Base-by-base conservation (phyloP, 1,140 invertebrate genomes). In the Teleogryllus occipitalis region DNA sequence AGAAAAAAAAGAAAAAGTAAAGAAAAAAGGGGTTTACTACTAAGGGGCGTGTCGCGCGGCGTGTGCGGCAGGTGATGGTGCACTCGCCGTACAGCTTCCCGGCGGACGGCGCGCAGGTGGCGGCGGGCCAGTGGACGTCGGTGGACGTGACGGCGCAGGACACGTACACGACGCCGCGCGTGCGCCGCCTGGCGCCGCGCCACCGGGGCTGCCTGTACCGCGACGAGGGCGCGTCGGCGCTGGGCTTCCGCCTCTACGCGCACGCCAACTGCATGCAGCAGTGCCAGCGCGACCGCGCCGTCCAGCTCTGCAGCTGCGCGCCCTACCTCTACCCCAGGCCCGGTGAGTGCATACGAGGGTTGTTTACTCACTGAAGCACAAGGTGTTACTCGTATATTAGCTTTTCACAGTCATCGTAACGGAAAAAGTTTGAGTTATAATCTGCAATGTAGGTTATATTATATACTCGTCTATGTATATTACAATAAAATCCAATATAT, bases 291-390 rank as follows among this genome's bases (percentile, higher is more conserved):
- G 74, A 82, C 48, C 81, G 82, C 47, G 75, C 80, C 12, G 39
- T 80, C 0, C 73, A 81, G 22, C 80, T 82, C 27, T 85, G 84
- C 80, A 82, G 82, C 47, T 85, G 84, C 80, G 81, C 80, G 47
- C 80, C 83, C 0, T 82, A 82, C 74, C 83, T 84, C 76, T 85
- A n/a, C 76, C 81, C 65, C n/a, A 18, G 15, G 8, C 75, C 82
- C 75, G 76, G 82, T 82, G 78, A 65, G 54, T 7, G 27, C 27
- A n/a, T n/a, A n/a, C n/a, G n/a, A n/a, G n/a, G n/a, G n/a, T n/a
- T n/a, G n/a, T n/a, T n/a, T n/a, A n/a, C n/a, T n/a, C n/a, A n/a
- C n/a, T n/a, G n/a, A n/a, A n/a, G n/a, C n/a, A n/a, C n/a, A n/a
- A n/a, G n/a, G n/a, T n/a, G n/a, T n/a, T n/a, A n/a, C n/a, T n/a